phyloP scores from a whole-genome alignment of 2,888 invertebrate genomes.

The Aphelenchoides bicaudatus region DNA sequence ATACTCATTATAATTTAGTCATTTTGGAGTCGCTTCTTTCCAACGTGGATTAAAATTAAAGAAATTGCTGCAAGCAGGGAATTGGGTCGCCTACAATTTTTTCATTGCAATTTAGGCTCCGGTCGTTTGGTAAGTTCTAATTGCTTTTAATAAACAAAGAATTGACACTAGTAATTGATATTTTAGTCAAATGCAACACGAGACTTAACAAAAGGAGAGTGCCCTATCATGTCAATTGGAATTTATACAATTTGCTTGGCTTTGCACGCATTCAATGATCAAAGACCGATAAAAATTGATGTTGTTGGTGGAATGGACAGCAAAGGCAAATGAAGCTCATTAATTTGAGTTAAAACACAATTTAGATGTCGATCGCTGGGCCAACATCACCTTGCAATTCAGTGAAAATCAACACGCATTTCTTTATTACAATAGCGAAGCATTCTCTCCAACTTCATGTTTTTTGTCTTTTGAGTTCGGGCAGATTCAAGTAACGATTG shows the following conservation, averaged over 20 bases:
- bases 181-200: not conserved
- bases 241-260: slow-evolving; percentile 31
- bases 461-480: slow-evolving; percentile 24
- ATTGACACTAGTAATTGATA: too few relatives aligned
- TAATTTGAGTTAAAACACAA: too few relatives aligned
- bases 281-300: slow-evolving; percentile 29
- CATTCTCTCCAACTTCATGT: not conserved
- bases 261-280: slow-evolving; percentile 23
- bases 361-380: slow-evolving; percentile 33
- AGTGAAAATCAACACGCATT: slow-evolving; percentile 22
- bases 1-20: slow-evolving; percentile 15
- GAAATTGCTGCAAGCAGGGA: not conserved
- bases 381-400: slow-evolving; percentile 27
- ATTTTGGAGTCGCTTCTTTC: slow-evolving; percentile 35
- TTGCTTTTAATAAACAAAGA: too few relatives aligned
- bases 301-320: slow-evolving; percentile 28
- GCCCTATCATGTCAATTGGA: slow-evolving; percentile 26
- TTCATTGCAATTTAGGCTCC: not conserved
- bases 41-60: slow-evolving; percentile 19
- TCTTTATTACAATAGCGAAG: slow-evolving; percentile 26
- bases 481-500: slow-evolving; percentile 25
- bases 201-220: slow-evolving; percentile 19
- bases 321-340: too few relatives aligned
- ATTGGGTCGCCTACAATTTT: slow-evolving; percentile 7
- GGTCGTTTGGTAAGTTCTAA: too few relatives aligned